These are phyloP conservation scores for Melanotaenia boesemani DNA, from an alignment of 2,797 vertebrate genomes.

Conservation along the genomic window DNA sequence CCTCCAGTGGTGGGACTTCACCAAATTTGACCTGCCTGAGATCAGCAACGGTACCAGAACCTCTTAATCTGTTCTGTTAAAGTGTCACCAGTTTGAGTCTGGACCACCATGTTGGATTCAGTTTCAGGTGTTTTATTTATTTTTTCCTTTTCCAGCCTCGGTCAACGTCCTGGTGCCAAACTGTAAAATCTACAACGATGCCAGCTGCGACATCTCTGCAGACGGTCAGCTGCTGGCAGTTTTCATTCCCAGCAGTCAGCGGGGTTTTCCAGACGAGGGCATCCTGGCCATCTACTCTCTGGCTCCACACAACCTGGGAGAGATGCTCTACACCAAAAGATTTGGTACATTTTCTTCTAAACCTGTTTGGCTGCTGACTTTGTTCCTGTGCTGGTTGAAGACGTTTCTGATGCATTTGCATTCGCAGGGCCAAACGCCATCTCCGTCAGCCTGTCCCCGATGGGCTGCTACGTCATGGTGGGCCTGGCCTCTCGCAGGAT, in stretches of 20 bases:
- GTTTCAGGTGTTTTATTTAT: background rate
- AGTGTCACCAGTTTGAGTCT: no score
- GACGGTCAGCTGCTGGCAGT: slow-evolving; percentile 97
- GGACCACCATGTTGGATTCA: background rate
- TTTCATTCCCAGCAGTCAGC: slow-evolving; percentile 98
- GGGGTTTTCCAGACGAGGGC: slow-evolving; percentile 97
- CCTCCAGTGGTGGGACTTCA: slow-evolving; percentile 99
- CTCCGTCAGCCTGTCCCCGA: slow-evolving; percentile 96
- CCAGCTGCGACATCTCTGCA: slow-evolving; percentile 97
- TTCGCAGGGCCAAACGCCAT: slow-evolving; percentile 94
- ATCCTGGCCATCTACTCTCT: slow-evolving; percentile 97
- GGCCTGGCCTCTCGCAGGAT: slow-evolving; percentile 96
- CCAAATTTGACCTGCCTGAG: slow-evolving; percentile 97
- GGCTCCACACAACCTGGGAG: slow-evolving; percentile 97
- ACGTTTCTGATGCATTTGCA: background rate
- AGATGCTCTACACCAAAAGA: slow-evolving; percentile 98
- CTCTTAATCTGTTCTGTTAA: background rate
- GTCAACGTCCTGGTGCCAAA: slow-evolving; percentile 98
- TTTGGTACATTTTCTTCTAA: slow-evolving; percentile 83
- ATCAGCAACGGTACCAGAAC: slow-evolving; percentile 93
- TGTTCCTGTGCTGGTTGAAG: background rate
- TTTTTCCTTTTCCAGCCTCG: slow-evolving; percentile 82
- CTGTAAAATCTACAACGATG: slow-evolving; percentile 99
- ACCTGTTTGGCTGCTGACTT: background rate
- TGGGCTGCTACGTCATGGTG: slow-evolving; percentile 99